Conservation (phyloP, 1,140 invertebrate species). For the Apis florea region DNA sequence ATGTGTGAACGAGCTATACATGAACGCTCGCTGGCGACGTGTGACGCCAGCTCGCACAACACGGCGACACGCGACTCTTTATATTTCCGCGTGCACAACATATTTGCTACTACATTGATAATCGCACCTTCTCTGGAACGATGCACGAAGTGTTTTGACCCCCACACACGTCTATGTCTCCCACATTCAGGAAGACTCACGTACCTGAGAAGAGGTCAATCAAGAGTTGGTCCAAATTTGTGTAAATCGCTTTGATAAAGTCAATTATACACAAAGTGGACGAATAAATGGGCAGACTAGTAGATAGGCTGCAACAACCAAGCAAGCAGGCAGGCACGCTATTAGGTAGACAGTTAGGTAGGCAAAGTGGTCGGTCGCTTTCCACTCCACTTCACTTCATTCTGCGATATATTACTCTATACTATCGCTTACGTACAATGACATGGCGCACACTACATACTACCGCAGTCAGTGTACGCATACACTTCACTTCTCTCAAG, state of each 20-base stretch:
- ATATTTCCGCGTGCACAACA: slow-evolving; percentile 42
- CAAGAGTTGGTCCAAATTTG: slow-evolving; percentile 61
- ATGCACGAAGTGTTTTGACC: slow-evolving; percentile 53
- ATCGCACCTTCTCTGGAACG: slow-evolving; percentile 41
- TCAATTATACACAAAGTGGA: slow-evolving; percentile 53
- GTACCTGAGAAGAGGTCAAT: slow-evolving; percentile 64
- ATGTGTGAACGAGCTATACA: slow-evolving; percentile 5
- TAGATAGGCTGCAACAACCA: too few relatives aligned
- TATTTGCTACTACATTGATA: slow-evolving; percentile 43
- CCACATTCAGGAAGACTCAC: slow-evolving; percentile 20
- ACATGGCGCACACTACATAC: slow-evolving; percentile 59
- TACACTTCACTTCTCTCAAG: slow-evolving; percentile 43
- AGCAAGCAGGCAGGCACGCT: slow-evolving; percentile 33
- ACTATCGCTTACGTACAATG: slow-evolving; percentile 47
- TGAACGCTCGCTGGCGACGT: slow-evolving; percentile 33
- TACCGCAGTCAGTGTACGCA: slow-evolving; percentile 58
- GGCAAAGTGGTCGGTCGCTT: slow-evolving; percentile 56
- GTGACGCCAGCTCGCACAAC: slow-evolving; percentile 40
- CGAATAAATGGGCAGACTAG: slow-evolving; percentile 18
- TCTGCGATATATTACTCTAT: slow-evolving; percentile 50
- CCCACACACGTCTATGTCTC: slow-evolving; percentile 47
- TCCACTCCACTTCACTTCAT: slow-evolving; percentile 52
- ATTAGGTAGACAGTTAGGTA: slow-evolving; percentile 46
- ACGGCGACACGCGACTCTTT: slow-evolving; percentile 36
- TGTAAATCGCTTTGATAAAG: slow-evolving; percentile 65